These are phyloP conservation scores for Naja naja DNA, from an alignment of 2,113 vertebrate species.

Conservation along the genomic window DNA sequence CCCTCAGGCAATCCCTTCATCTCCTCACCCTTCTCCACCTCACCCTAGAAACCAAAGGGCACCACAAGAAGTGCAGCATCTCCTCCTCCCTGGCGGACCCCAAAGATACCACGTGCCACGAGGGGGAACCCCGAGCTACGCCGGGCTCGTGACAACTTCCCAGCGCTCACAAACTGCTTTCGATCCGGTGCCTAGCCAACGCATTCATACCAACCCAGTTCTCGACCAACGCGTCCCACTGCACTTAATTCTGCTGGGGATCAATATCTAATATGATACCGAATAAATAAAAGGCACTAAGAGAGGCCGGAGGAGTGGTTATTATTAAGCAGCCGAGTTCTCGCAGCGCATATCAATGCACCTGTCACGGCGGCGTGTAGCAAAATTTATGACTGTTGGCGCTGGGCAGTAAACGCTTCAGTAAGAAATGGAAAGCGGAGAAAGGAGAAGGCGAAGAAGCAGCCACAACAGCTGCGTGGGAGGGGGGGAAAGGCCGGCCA, in stretches of 20 bases:
- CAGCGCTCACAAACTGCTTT: neutral
- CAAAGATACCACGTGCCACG: neutral
- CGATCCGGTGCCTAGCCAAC: constrained; percentile 3
- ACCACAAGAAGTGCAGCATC: neutral
- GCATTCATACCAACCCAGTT: constrained; percentile 41
- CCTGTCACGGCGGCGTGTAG: constrained; percentile 94
- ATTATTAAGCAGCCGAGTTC: constrained; percentile 79
- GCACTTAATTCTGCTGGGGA: constrained; percentile 76
- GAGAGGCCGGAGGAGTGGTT: constrained; percentile 79
- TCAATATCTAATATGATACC: constrained; percentile 82
- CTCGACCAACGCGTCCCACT: constrained; percentile 68
- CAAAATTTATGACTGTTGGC: constrained; percentile 96
- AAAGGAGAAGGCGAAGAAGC: neutral
- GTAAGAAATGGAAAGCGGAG: constrained; percentile 89
- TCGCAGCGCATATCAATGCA: constrained; percentile 97
- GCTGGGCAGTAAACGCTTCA: constrained; percentile 86
- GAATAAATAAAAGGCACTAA: constrained; percentile 77
- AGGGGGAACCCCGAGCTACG: neutral
- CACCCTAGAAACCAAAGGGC: neutral
- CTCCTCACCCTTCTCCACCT: neutral
- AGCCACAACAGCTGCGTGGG: neutral
- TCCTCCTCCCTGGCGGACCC: neutral
- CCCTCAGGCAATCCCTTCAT: constrained; percentile 38
- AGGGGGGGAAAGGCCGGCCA: neutral
- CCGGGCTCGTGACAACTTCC: constrained; percentile 15